Percentiles rank a stretch among this genome's conserved stretches.
Evolutionary conservation across 92 coral and sea anemone genomes (phyloP).

Genomic region (Palythoa grandiflora): DNA sequence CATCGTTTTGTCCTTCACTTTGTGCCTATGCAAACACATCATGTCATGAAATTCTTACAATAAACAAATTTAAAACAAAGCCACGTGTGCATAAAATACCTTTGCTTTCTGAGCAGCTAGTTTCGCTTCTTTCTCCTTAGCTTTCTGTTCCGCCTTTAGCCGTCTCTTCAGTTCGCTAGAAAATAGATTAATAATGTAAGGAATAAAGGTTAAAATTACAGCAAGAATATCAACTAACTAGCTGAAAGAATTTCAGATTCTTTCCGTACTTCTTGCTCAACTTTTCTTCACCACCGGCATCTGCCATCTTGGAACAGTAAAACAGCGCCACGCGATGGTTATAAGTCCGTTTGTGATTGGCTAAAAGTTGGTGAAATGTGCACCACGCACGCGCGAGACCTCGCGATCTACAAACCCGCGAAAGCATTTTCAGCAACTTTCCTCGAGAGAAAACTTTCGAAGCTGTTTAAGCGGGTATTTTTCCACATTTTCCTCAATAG

Average conservation of each 20-base stretch:
- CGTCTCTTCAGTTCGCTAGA: slow-evolving; percentile 93
- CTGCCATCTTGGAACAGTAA: slow-evolving; percentile 85
- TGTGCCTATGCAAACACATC: slow-evolving; percentile 51
- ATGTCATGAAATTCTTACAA: background rate
- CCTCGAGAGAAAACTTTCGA: background rate
- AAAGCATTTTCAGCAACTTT: slow-evolving; percentile 43
- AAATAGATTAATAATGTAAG: background rate
- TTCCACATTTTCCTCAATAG: background rate
- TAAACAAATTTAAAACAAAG: background rate
- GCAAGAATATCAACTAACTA: background rate
- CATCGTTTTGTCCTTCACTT: slow-evolving; percentile 61
- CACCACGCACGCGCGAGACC: slow-evolving; percentile 71
- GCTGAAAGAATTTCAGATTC: background rate
- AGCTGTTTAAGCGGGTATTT: background rate
- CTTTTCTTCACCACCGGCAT: slow-evolving; percentile 88
- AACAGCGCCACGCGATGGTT: slow-evolving; percentile 64
- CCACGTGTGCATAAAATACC: slow-evolving; percentile 46
- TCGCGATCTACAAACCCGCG: slow-evolving; percentile 72
- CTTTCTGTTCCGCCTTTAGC: slow-evolving; percentile 93
- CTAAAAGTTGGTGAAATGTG: slow-evolving; percentile 58
- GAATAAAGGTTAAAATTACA: background rate
- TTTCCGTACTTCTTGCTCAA: slow-evolving; percentile 88
- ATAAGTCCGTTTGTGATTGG: slow-evolving; percentile 70
- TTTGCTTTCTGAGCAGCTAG: slow-evolving; percentile 72
- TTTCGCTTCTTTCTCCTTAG: slow-evolving; percentile 94